These are phyloP conservation scores for Mormoops blainvillei DNA, from an alignment of 2,113 vertebrate species.

Conservation along the genomic window DNA sequence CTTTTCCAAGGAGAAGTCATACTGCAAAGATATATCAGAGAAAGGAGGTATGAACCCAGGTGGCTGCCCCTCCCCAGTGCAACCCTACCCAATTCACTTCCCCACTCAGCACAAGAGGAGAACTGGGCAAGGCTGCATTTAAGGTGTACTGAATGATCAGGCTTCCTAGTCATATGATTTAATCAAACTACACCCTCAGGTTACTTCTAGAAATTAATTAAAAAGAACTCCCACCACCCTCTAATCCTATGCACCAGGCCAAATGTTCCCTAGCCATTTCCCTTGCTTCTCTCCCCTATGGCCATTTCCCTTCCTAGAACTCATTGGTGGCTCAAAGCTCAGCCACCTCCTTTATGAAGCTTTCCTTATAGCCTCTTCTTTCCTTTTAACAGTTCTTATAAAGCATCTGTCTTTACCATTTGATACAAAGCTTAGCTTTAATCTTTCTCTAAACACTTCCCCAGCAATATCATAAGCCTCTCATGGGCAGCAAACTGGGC, in stretches of 20 bases:
- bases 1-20: slow-evolving; percentile 95
- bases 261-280: neutral
- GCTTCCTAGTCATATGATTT: neutral
- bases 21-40: slow-evolving; percentile 79
- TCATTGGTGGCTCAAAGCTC: neutral
- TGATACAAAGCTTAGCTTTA: neutral
- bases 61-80: neutral
- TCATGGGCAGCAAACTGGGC: neutral
- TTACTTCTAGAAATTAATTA: neutral
- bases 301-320: neutral
- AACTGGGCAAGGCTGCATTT: neutral
- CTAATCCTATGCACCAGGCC: neutral
- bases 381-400: neutral
- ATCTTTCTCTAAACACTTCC: neutral
- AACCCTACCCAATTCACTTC: neutral
- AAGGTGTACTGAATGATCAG: neutral
- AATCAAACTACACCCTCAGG: neutral
- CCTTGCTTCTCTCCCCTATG: neutral
- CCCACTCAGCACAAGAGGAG: neutral
- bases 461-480: neutral
- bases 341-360: neutral
- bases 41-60: slow-evolving; percentile 26
- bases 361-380: neutral
- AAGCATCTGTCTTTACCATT: neutral
- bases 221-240: neutral